Evolutionary conservation across 2,797 vertebrate genomes (phyloP).

Genomic region (Prionace glauca): DNA sequence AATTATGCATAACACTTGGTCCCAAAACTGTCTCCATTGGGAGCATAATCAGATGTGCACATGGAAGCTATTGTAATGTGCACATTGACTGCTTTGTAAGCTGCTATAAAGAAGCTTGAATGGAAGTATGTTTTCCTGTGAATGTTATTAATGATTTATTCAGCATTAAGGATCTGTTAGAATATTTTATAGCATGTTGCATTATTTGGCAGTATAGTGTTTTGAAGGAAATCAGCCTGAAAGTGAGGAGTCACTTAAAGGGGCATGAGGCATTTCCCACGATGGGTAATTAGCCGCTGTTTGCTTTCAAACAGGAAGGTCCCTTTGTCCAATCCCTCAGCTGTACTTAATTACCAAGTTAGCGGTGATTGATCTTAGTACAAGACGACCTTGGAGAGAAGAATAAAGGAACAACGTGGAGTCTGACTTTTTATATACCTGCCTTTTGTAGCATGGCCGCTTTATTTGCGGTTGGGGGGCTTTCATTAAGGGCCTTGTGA

Average conservation of each 20-base stretch:
- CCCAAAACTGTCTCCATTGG: background rate
- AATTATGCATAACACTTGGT: conserved; percentile 21
- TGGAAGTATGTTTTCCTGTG: background rate
- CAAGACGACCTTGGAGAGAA: background rate
- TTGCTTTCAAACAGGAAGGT: background rate
- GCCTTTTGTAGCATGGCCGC: no score
- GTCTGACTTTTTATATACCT: background rate
- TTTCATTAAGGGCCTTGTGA: no score
- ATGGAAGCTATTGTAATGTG: background rate
- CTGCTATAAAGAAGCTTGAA: background rate
- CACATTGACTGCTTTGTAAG: background rate
- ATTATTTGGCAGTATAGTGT: background rate
- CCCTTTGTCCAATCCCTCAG: background rate
- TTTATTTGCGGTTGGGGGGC: no score
- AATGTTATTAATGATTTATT: background rate
- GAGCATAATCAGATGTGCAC: background rate
- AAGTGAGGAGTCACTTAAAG: background rate
- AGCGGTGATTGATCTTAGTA: background rate
- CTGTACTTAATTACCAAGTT: background rate
- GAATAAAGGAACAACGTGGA: background rate
- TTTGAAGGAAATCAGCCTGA: background rate
- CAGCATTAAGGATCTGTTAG: background rate
- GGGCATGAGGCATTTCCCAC: background rate
- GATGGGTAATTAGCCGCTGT: background rate
- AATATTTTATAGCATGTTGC: background rate